These are phyloP conservation scores for Melieria omissa DNA, from an alignment of 2,888 invertebrate genomes.

Conservation along the genomic window DNA sequence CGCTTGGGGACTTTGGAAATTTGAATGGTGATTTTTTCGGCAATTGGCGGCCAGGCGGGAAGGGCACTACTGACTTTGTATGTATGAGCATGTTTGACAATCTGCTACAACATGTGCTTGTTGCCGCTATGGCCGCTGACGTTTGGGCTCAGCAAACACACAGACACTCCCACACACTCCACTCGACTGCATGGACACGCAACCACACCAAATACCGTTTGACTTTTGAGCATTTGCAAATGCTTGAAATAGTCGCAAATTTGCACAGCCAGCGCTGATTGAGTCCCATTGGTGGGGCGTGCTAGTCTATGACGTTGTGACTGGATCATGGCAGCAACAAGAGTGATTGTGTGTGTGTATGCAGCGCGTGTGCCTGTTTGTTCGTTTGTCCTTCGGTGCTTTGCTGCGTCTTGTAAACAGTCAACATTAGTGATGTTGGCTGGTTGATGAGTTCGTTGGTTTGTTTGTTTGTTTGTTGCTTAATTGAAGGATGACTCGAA, in stretches of 20 bases:
- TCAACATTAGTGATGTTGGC: conserved; percentile 14
- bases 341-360: conserved; percentile 4
- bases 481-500: conserved; percentile 25
- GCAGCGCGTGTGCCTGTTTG: not conserved
- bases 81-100: not conserved
- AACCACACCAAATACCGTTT: conserved; percentile 40
- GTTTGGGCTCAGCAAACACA: conserved; percentile 14
- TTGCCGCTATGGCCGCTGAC: not conserved
- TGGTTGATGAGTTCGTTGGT: not conserved
- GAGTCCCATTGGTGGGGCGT: not conserved
- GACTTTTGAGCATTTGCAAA: conserved; percentile 25
- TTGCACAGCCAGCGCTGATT: not conserved
- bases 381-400: conserved; percentile 14
- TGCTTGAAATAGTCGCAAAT: not conserved
- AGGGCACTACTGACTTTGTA: not conserved
- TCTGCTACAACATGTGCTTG: not conserved
- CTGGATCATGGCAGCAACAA: not conserved
- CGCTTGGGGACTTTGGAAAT: not conserved
- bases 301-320: not conserved
- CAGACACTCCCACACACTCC: not conserved
- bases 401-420: conserved; percentile 16
- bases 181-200: conserved; percentile 1
- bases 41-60: not conserved
- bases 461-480: conserved; percentile 21
- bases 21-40: not conserved